These are phyloP conservation scores for Heliocidaris tuberculata DNA, from an alignment of 35 echinoderm and acorn worm genomes.

Conservation along the genomic window DNA sequence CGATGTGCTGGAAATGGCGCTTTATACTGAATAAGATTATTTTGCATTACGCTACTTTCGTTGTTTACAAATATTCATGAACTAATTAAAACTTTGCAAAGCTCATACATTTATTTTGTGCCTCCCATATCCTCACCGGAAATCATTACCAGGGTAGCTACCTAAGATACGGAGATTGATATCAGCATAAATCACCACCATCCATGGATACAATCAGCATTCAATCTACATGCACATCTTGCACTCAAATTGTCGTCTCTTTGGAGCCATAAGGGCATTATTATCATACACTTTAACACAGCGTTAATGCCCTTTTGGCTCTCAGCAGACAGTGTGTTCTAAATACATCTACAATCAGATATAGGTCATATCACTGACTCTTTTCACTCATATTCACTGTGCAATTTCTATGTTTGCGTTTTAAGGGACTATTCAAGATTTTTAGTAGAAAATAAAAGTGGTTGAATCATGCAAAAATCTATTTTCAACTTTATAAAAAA, in stretches of 20 bases:
- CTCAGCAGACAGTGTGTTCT: too few species aligned
- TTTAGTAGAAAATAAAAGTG: too few species aligned
- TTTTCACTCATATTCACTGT: too few species aligned
- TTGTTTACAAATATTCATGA: neutral
- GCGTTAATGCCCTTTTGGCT: too few species aligned
- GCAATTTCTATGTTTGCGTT: too few species aligned
- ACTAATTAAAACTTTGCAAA: neutral
- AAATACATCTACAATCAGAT: too few species aligned
- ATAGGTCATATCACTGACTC: too few species aligned
- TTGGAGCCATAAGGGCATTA: too few species aligned
- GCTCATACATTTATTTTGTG: neutral
- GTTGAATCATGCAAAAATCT: too few species aligned
- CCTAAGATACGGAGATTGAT: neutral
- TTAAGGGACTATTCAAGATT: too few species aligned
- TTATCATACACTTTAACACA: too few species aligned
- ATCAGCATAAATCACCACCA: neutral
- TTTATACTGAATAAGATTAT: neutral
- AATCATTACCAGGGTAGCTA: neutral
- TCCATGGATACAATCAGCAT: neutral
- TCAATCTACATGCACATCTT: neutral
- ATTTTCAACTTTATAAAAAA: neutral
- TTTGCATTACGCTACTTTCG: neutral
- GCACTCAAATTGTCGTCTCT: neutral
- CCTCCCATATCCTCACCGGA: neutral
- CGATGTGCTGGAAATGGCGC: neutral